Base-by-base conservation (phyloP, 2,888 invertebrate genomes). In the Orthosia gothica region DNA sequence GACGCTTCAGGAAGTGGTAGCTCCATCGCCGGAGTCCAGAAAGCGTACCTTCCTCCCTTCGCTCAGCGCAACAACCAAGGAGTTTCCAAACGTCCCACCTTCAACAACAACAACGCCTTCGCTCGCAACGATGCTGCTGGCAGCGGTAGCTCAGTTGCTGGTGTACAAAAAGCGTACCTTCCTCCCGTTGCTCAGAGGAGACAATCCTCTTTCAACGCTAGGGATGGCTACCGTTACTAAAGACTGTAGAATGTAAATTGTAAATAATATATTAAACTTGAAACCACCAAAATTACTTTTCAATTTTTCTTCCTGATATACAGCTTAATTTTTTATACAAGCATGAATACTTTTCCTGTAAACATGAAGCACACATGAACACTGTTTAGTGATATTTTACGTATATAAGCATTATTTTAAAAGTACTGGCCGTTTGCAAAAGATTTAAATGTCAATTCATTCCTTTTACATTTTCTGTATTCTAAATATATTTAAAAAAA, bases 1-100 rank as follows among this genome's bases (percentile, higher is more conserved):
- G 91, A 92, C 81, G 89, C 92, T 16, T 91, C 92, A 47, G 70
- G 59, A 52, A 75, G 57, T 49, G 49, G 59, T 15, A 83, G 79
- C 66, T 59, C 79, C 1, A n/a, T 85, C 2, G 87, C 79, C 50
- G 69, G 58, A n/a, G 68, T 71, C 12, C 74, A 89, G 66, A 93
- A 92, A 65, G 90, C 92, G 0, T 94, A 94, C 81, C 83, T 94
- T 1, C 94, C 94, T 40, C 26, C 94, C 93, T 54, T 54, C 20
- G 54, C 20, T 54, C 54, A 54, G 54, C 54, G 20, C 13, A 13
- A 54, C 20, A 54, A 54, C 5, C 2, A 16, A 11, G 11, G 13
- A 0, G 47, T 13, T 26, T 7, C 23, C 94, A 86, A 78, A 76
- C 71, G 70, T 40, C 55, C 81, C 52, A 52, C 40, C 40, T 40